These are phyloP conservation scores for Psittacula echo DNA, from an alignment of 2,797 vertebrate species.

Conservation along the genomic window DNA sequence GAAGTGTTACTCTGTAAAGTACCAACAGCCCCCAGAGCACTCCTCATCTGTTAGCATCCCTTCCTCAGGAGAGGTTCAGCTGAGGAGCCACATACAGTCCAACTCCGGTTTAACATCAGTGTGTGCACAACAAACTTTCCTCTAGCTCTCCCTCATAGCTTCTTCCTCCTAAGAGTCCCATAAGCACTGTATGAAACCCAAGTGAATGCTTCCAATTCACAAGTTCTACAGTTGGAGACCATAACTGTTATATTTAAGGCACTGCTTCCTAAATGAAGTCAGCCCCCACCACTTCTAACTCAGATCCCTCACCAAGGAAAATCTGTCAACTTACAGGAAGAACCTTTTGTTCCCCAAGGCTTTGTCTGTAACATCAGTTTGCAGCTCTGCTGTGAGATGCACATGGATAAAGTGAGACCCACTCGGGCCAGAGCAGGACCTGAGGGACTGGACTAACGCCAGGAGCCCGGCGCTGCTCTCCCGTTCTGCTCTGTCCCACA, in stretches of 20 bases:
- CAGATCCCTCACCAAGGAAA: not conserved
- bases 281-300: not conserved
- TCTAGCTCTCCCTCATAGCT: not conserved
- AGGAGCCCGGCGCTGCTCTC: not conserved
- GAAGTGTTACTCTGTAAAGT: slow-evolving; percentile 17
- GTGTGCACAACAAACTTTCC: not conserved
- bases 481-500: not conserved
- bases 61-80: not conserved
- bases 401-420: not conserved
- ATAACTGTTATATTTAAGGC: accelerated
- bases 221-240: not conserved
- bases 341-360: not conserved
- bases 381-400: not conserved
- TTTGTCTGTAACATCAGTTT: not conserved
- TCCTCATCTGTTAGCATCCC: not conserved
- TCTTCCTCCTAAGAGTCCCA: not conserved
- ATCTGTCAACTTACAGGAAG: not conserved
- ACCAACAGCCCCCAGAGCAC: not conserved
- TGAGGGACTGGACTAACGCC: not conserved
- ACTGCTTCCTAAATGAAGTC: not conserved
- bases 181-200: accelerated
- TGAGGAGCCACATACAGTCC: not conserved
- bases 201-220: not conserved
- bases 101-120: not conserved
- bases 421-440: accelerated